Evolutionary conservation across 2,888 invertebrate genomes (phyloP).

Genomic region (Ganaspis brasiliensis): DNA sequence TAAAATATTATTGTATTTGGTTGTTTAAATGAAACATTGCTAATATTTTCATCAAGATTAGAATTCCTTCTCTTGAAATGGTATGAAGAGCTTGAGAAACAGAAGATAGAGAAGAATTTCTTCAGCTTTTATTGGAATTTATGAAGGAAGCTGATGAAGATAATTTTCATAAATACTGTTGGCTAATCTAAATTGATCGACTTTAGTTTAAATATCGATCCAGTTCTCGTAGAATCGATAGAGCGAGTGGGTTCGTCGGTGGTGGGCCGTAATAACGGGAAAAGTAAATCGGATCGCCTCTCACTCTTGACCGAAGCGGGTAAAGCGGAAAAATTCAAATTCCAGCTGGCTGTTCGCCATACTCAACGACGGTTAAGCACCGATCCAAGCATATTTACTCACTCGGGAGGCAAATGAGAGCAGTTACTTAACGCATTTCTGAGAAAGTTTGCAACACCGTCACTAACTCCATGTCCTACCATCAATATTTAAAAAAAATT

Average conservation of each 20-base stretch:
- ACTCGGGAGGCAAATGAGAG: constrained; percentile 19
- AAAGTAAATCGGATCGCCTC: constrained; percentile 77
- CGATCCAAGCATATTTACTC: constrained; percentile 33
- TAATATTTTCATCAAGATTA: too few relatives aligned
- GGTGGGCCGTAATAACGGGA: constrained; percentile 74
- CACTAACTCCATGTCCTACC: constrained; percentile 2
- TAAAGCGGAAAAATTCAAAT: constrained; percentile 69
- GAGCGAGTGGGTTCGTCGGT: constrained; percentile 51
- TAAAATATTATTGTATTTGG: too few relatives aligned
- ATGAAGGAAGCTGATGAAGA: background rate
- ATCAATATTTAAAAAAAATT: background rate
- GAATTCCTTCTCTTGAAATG: too few relatives aligned
- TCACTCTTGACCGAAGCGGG: constrained; percentile 71
- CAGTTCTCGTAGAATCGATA: constrained; percentile 59
- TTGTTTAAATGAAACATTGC: too few relatives aligned
- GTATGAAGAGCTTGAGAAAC: too few relatives aligned
- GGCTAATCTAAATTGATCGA: constrained; percentile 56
- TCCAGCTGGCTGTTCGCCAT: constrained; percentile 63
- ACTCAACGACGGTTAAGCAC: constrained; percentile 34
- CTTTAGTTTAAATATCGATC: constrained; percentile 59
- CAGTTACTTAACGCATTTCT: constrained; percentile 67
- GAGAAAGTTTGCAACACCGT: constrained; percentile 70
- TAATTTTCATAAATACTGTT: background rate
- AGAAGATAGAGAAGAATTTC: too few relatives aligned
- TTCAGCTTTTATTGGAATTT: background rate